phyloP scores from a whole-genome alignment of 2,797 vertebrate genomes.

The Fistularia commersonii region DNA sequence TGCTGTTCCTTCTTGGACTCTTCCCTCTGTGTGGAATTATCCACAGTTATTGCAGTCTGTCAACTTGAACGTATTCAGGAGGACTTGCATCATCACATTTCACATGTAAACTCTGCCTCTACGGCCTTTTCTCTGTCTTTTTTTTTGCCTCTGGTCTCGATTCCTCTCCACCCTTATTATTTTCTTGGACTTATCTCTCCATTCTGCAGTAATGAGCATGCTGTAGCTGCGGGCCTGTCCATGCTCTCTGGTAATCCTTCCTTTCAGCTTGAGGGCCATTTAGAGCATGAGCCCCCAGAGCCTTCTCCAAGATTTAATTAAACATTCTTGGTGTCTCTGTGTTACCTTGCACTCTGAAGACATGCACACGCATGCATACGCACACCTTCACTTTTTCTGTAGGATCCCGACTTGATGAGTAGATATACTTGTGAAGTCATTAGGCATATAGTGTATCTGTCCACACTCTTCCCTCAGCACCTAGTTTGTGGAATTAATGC shows the following conservation, averaged over 20 bases:
- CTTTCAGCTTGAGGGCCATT: slow-evolving; percentile 74
- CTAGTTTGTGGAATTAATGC: slow-evolving; percentile 11
- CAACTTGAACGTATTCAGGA: slow-evolving; percentile 6
- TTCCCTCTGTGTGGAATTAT: background rate
- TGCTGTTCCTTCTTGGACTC: too few relatives aligned
- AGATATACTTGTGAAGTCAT: slow-evolving; percentile 6
- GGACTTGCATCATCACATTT: slow-evolving; percentile 32
- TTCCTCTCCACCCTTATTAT: slow-evolving; percentile 8
- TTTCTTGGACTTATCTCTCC: slow-evolving; percentile 46
- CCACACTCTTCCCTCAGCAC: background rate
- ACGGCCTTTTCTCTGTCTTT: background rate
- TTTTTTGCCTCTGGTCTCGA: slow-evolving; percentile 8
- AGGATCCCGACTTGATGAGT: slow-evolving; percentile 1
- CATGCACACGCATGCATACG: slow-evolving; percentile 42
- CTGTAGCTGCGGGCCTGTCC: slow-evolving; percentile 61
- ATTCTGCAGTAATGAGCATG: slow-evolving; percentile 65
- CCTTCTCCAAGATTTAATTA: slow-evolving; percentile 74
- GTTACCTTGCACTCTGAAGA: slow-evolving; percentile 50
- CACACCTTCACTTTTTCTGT: slow-evolving; percentile 3
- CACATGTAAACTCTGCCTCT: slow-evolving; percentile 1
- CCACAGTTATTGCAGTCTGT: background rate
- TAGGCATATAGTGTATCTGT: background rate
- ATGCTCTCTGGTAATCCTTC: slow-evolving; percentile 69
- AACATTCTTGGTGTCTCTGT: slow-evolving; percentile 69
- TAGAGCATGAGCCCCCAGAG: slow-evolving; percentile 64